Conservation (phyloP, 2,113 vertebrate genomes). For the Pelmatolapia mariae region DNA sequence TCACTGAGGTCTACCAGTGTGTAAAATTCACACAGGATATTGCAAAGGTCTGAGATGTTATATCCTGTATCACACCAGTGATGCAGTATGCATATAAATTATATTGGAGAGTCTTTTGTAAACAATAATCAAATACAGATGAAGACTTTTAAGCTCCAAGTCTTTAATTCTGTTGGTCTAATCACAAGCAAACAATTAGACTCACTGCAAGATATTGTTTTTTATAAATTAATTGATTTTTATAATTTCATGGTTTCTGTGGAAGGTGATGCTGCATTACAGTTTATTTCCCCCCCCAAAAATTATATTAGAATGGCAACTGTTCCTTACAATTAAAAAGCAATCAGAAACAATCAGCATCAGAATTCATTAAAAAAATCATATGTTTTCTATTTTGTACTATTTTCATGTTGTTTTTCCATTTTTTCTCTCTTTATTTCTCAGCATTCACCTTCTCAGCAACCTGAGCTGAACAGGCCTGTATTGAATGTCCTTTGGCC, state of each 20-base stretch:
- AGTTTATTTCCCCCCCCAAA: accelerated
- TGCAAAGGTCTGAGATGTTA: neutral
- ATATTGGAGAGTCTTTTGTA: neutral
- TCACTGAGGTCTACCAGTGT: neutral
- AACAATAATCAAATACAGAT: neutral
- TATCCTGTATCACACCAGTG: neutral
- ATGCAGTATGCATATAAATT: neutral
- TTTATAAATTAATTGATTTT: neutral
- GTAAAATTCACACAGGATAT: neutral
- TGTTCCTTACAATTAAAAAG: neutral
- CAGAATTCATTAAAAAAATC: neutral
- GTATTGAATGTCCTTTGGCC: slow-evolving; percentile 47
- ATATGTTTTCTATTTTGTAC: neutral
- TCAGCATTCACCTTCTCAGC: slow-evolving; percentile 4
- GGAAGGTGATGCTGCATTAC: neutral
- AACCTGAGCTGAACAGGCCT: slow-evolving; percentile 28
- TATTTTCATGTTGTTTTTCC: neutral
- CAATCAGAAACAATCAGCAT: neutral
- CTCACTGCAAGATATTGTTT: neutral
- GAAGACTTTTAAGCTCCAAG: neutral
- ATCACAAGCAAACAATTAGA: neutral
- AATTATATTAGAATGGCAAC: neutral
- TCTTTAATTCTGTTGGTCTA: neutral
- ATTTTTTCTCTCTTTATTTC: neutral
- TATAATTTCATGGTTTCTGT: neutral